phyloP scores from a whole-genome alignment of 1,140 invertebrate genomes.

The Macrostomum lignano region DNA sequence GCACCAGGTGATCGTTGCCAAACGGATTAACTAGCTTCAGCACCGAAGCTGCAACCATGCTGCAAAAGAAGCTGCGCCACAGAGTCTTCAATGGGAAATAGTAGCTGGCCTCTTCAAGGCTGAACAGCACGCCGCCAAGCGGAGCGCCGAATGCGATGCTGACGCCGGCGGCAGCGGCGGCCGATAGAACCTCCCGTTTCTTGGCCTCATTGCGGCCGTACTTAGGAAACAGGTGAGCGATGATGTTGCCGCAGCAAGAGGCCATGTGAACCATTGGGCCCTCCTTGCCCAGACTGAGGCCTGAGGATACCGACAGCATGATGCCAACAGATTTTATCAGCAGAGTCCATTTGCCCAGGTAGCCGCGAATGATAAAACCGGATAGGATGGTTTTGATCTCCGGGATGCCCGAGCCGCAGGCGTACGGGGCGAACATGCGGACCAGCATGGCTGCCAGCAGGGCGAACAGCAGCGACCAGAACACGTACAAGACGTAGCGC shows the following conservation, averaged over 20 bases:
- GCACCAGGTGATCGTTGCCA: constrained; percentile 85
- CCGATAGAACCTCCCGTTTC: constrained; percentile 72
- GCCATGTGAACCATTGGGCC: constrained; percentile 96
- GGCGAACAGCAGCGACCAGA: constrained; percentile 69
- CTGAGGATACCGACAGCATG: constrained; percentile 58
- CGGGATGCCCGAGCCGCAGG: constrained; percentile 36
- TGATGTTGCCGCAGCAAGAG: constrained; percentile 55
- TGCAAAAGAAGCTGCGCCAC: constrained; percentile 97
- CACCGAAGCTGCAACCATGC: constrained; percentile 82
- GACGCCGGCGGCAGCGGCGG: constrained; percentile 86
- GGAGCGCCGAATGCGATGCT: constrained; percentile 96
- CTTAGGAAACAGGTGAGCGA: constrained; percentile 92
- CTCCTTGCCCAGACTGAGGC: constrained; percentile 84
- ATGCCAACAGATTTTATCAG: constrained; percentile 58
- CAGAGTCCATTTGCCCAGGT: constrained; percentile 93
- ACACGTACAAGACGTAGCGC: constrained; percentile 68
- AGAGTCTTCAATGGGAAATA: constrained; percentile 95
- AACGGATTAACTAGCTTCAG: constrained; percentile 89
- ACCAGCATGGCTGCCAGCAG: constrained; percentile 69
- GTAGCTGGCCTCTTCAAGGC: constrained; percentile 92
- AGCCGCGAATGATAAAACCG: constrained; percentile 92
- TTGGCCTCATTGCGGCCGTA: constrained; percentile 96
- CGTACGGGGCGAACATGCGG: constrained; percentile 91
- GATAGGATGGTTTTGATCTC: constrained; percentile 91
- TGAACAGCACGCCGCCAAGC: constrained; percentile 38